Conservation (phyloP, 2,113 vertebrate genomes). For the Struthio camelus region DNA sequence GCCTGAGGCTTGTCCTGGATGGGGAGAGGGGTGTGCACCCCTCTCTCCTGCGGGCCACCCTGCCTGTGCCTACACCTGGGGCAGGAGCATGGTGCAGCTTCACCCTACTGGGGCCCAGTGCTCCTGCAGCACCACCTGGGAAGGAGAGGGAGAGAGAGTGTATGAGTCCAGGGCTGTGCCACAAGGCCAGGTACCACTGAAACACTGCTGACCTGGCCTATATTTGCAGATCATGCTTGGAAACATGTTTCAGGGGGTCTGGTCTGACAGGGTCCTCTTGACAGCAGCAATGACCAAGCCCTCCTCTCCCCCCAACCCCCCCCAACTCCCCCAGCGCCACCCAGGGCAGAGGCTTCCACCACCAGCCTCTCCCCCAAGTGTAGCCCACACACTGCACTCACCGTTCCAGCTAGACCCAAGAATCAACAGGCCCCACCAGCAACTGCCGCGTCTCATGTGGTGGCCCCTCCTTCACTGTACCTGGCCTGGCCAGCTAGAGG, state of each 20-base stretch:
- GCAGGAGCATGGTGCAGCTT: neutral
- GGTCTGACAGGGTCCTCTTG: neutral
- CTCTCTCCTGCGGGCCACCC: neutral
- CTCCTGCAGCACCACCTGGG: neutral
- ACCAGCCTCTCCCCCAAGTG: rapidly evolving
- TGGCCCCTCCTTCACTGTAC: neutral
- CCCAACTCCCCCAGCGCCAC: too few species aligned
- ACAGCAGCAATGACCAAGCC: neutral
- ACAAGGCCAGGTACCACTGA: neutral
- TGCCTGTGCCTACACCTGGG: rapidly evolving
- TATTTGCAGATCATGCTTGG: rapidly evolving
- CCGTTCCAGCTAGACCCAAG: neutral
- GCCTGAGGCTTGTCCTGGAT: neutral
- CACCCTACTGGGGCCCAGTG: neutral
- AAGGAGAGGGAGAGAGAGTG: rapidly evolving
- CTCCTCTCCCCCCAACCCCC: too few species aligned
- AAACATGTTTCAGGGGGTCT: neutral
- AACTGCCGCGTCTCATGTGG: constrained; percentile 8
- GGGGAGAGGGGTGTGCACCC: neutral
- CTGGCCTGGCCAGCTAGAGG: neutral
- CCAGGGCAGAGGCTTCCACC: too few species aligned
- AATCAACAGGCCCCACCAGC: neutral
- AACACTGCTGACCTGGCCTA: rapidly evolving
- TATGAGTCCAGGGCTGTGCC: neutral
- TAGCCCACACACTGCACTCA: rapidly evolving